Evolutionary conservation across 1,140 invertebrate species (phyloP).

Genomic region (Colletes gigas): DNA sequence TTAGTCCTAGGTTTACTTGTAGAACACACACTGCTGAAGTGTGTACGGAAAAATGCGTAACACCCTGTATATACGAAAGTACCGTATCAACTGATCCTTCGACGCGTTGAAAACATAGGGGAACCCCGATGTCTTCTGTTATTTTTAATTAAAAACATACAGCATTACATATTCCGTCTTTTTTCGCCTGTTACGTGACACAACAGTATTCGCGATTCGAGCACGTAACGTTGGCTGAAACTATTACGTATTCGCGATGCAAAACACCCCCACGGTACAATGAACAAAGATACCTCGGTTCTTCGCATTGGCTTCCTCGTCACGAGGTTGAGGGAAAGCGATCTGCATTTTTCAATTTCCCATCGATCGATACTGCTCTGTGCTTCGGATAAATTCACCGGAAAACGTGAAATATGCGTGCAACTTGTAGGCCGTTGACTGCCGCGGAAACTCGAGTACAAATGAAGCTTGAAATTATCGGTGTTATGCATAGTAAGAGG

Average conservation of each 20-base stretch:
- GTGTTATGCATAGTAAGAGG: not conserved
- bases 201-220: slow-evolving; percentile 24
- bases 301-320: slow-evolving; percentile 38
- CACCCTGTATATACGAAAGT: too few species aligned
- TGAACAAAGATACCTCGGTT: slow-evolving; percentile 39
- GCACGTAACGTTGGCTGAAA: slow-evolving; percentile 35
- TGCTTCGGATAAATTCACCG: slow-evolving; percentile 32
- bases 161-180: not conserved
- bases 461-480: slow-evolving; percentile 19
- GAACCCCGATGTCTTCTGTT: not conserved
- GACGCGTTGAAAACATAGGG: too few species aligned
- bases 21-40: too few species aligned
- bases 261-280: slow-evolving; percentile 29
- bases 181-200: slow-evolving; percentile 6
- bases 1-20: too few species aligned
- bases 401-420: slow-evolving; percentile 37
- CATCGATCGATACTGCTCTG: slow-evolving; percentile 24
- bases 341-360: slow-evolving; percentile 61
- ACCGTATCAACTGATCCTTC: too few species aligned
- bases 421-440: not conserved
- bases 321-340: slow-evolving; percentile 49
- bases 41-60: too few species aligned
- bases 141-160: not conserved
- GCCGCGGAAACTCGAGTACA: not conserved
- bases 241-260: slow-evolving; percentile 50